Percentiles rank a stretch among this genome's conserved stretches.
These are phyloP conservation scores for Phrynocephalus versicolor DNA, from an alignment of 2,113 vertebrate genomes.

Conservation along the genomic window DNA sequence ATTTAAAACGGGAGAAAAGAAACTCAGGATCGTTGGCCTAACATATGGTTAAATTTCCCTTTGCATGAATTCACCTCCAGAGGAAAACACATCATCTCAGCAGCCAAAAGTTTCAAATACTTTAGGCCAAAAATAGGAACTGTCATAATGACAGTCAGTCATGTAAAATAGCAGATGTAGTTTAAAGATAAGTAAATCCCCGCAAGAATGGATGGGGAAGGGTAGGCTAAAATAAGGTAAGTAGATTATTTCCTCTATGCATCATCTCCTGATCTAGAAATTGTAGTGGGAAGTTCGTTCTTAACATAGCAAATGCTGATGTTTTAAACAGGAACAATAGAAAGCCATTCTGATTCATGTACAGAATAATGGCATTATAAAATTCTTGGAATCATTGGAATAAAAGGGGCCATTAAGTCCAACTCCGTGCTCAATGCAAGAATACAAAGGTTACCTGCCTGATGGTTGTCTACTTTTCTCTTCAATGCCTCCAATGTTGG, in stretches of 20 bases:
- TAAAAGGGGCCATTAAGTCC: no score
- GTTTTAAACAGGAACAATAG: slow-evolving; percentile 63
- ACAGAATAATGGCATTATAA: slow-evolving; percentile 5
- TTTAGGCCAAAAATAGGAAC: slow-evolving; percentile 55
- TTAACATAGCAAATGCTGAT: slow-evolving; percentile 69
- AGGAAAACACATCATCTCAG: slow-evolving; percentile 58
- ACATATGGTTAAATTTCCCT: slow-evolving; percentile 3
- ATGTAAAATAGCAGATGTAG: slow-evolving; percentile 66
- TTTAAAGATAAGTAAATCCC: slow-evolving; percentile 62
- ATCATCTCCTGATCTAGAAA: slow-evolving; percentile 59
- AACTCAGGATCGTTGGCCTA: background rate
- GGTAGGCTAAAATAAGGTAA: slow-evolving; percentile 59
- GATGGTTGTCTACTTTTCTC: no score
- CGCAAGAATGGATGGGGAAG: slow-evolving; percentile 28
- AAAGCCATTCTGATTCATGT: slow-evolving; percentile 64
- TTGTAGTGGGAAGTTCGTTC: slow-evolving; percentile 61
- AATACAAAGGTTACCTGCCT: no score
- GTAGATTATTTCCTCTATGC: slow-evolving; percentile 63
- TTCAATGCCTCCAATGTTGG: no score
- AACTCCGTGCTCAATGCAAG: no score
- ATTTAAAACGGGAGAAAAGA: background rate
- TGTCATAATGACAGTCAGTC: slow-evolving; percentile 34
- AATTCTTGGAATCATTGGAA: no score
- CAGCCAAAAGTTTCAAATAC: slow-evolving; percentile 48
- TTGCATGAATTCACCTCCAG: slow-evolving; percentile 16